Conservation (phyloP, 2,888 invertebrate genomes). For the Morpho deidamia region DNA sequence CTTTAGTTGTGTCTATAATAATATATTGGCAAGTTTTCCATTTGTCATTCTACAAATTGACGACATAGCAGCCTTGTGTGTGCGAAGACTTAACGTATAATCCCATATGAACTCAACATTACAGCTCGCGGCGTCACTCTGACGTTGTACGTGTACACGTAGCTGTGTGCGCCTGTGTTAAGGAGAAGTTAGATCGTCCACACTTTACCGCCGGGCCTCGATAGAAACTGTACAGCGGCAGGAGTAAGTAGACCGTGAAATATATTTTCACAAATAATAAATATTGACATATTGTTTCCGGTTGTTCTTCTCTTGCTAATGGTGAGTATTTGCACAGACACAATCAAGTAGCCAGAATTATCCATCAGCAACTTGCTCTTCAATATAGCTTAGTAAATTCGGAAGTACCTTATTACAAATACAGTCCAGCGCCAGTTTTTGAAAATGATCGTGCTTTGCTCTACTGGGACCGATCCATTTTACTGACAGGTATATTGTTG, state of each 20-base stretch:
- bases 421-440: too few species aligned
- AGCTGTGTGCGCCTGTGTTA: constrained; percentile 37
- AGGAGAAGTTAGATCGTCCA: constrained; percentile 78
- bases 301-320: too few species aligned
- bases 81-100: constrained; percentile 47
- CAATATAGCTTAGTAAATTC: too few species aligned
- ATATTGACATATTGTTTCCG: too few species aligned
- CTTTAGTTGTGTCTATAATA: too few species aligned
- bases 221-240: constrained; percentile 60
- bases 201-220: constrained; percentile 76
- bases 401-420: too few species aligned
- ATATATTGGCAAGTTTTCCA: constrained; percentile 4
- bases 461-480: too few species aligned
- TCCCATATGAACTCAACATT: constrained; percentile 56
- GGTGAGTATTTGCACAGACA: too few species aligned
- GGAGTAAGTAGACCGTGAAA: constrained; percentile 23
- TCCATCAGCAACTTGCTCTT: too few species aligned
- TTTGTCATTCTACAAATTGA: constrained; percentile 14
- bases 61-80: constrained; percentile 22
- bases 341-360: too few species aligned
- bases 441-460: too few species aligned
- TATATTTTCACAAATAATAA: neutral
- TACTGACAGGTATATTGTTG: too few species aligned
- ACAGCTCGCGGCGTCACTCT: constrained; percentile 50
- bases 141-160: constrained; percentile 30